Evolutionary conservation across 2,888 invertebrate species (phyloP).

Genomic region (Hesperia comma): DNA sequence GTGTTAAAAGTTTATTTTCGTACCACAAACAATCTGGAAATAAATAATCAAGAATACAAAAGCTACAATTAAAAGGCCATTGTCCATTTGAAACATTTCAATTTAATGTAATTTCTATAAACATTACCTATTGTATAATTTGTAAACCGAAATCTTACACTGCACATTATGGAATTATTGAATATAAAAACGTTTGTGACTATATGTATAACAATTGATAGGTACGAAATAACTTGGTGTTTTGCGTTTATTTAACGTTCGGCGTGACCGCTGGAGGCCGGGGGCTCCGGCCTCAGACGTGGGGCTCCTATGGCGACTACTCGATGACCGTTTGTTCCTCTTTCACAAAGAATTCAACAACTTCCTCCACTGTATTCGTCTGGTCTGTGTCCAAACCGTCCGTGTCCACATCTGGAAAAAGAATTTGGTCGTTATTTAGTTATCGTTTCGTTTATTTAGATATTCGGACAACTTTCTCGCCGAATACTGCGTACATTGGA

Average conservation of each 20-base stretch:
- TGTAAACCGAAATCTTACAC: slow-evolving; percentile 69
- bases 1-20: slow-evolving; percentile 56
- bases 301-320: slow-evolving; percentile 79
- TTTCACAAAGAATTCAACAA: slow-evolving; percentile 98
- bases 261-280: slow-evolving; percentile 54
- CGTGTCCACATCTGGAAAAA: slow-evolving; percentile 93
- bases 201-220: slow-evolving; percentile 41
- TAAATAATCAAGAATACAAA: slow-evolving; percentile 47
- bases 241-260: slow-evolving; percentile 54
- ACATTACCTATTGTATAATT: slow-evolving; percentile 80
- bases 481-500: too few relatives aligned
- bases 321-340: slow-evolving; percentile 94
- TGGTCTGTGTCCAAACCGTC: slow-evolving; percentile 94
- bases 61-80: slow-evolving; percentile 69
- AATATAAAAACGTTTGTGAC: slow-evolving; percentile 55
- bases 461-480: too few relatives aligned
- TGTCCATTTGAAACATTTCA: slow-evolving; percentile 78
- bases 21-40: slow-evolving; percentile 44
- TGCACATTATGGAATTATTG: slow-evolving; percentile 62
- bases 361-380: slow-evolving; percentile 95
- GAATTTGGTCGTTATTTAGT: neutral
- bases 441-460: too few relatives aligned
- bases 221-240: slow-evolving; percentile 66
- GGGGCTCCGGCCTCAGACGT: slow-evolving; percentile 60
- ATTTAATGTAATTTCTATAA: slow-evolving; percentile 82